Evolutionary conservation across 2,888 invertebrate genomes (phyloP), one percentile per base, ranked within the genome.

Genomic region (Fragum whitleyi): DNA sequence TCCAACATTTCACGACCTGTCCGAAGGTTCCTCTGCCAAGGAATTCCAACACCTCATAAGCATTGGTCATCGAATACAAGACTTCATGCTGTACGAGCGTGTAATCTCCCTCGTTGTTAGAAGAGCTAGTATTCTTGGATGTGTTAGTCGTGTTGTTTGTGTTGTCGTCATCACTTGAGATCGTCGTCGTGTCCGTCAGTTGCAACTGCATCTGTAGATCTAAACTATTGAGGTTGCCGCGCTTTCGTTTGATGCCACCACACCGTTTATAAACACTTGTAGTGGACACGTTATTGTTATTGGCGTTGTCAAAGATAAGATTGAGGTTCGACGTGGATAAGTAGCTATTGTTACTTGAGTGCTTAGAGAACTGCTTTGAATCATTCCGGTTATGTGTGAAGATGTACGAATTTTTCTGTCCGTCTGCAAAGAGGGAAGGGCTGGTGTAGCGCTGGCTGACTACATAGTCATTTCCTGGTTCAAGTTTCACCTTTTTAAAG

Each of bases 1-100:
- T 99, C 99, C 99, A 99, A 95, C 99, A 99, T 95, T 99, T 99
- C 94, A 99, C 99, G 93, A 99, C 99, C 94, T 96, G 96, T 88
- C 99, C 99, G 95, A 99, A 99, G 90, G 99, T 99, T 92, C 99
- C 99, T 90, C 99, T 97, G 90, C 99, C 99, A 93, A 99, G 96
- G 95, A 99, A 99, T 95, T 99, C 99, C 94, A 99, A 95, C 93
- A 99, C 99, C 96, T 98, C 96, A 94, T 96, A 99, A 95, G 98
- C 97, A 86, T 93, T 94, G 92, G 97, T 97, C 96, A 98, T 97
- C 91, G 99, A 99, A 95, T 97, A 98, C 93, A 99, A 96, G 90
- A 98, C 95, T 95, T 99, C 99, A 95, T 99, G 99, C 95, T 99
- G 98, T 88, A 99, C 98, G 94, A 99, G 96, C 95, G 98, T 98